phyloP scores from a whole-genome alignment of 1,140 invertebrate genomes.

The Stenopsyche tienmushanensis region DNA sequence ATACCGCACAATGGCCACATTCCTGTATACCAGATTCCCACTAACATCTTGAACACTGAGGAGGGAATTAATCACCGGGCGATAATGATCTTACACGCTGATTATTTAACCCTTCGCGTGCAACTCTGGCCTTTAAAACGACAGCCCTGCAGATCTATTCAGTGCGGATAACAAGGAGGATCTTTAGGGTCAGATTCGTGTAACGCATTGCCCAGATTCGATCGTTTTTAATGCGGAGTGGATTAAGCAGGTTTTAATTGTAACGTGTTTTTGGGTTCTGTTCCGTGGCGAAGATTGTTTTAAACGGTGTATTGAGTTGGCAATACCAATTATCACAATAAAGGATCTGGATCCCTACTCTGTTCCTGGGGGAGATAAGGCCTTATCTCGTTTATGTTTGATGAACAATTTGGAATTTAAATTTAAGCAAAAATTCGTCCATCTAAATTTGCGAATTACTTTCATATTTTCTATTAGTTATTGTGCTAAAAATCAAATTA shows the following conservation, averaged over 20 bases:
- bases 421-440: too few species aligned
- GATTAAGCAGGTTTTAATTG: conserved; percentile 23
- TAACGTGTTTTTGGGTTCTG: conserved; percentile 7
- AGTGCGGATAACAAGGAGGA: neutral
- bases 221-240: conserved; percentile 6
- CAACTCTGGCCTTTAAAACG: conserved; percentile 3
- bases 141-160: conserved; percentile 13
- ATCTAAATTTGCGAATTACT: too few species aligned
- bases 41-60: neutral
- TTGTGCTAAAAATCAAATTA: too few species aligned
- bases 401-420: too few species aligned
- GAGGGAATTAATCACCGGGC: conserved; percentile 34
- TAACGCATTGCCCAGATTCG: too few species aligned
- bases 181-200: conserved; percentile 1
- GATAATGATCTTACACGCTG: conserved; percentile 39
- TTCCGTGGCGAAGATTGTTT: conserved; percentile 5
- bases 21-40: conserved; percentile 6
- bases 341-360: conserved; percentile 4
- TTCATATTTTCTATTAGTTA: too few species aligned
- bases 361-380: too few species aligned
- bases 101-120: conserved; percentile 13
- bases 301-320: neutral
- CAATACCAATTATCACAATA: neutral
- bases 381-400: too few species aligned
- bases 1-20: conserved; percentile 16